Percentiles rank a stretch among this genome's conserved stretches.
These are phyloP conservation scores for Anisognathus igniventris DNA, from an alignment of 2,797 vertebrate species.

Conservation along the genomic window DNA sequence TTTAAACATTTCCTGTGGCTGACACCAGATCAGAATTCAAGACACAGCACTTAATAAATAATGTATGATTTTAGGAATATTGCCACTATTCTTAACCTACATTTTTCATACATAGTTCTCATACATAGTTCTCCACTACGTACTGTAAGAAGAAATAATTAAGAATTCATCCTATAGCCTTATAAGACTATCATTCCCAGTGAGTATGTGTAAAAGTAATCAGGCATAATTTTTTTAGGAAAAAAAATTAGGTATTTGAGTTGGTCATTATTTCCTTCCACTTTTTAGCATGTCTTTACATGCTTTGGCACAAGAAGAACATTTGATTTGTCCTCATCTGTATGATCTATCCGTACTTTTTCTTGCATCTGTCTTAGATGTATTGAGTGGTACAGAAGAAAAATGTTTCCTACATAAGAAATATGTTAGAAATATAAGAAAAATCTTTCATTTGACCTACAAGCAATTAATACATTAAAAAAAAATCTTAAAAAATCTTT, in stretches of 20 bases:
- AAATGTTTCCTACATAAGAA: background rate
- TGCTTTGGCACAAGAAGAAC: background rate
- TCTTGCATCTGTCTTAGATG: background rate
- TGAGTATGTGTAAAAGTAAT: background rate
- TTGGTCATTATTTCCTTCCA: background rate
- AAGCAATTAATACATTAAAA: background rate
- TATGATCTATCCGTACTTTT: background rate
- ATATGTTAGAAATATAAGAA: background rate
- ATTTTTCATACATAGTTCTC: background rate
- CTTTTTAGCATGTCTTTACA: background rate
- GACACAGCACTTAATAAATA: background rate
- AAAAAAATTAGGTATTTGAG: background rate
- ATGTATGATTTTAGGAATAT: background rate
- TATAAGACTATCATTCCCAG: background rate
- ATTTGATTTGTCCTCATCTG: background rate
- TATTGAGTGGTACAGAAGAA: background rate
- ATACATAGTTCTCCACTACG: background rate
- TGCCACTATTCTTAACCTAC: background rate
- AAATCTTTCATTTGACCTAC: background rate
- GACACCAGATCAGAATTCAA: background rate
- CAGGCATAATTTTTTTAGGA: background rate
- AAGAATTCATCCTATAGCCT: background rate
- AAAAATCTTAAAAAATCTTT: background rate
- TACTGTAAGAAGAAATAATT: background rate
- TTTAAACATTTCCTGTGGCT: background rate